A percentile compares a stretch with the other conserved stretches of the same genome.
These are phyloP conservation scores for Nycticebus coucang DNA, from an alignment of 2,113 vertebrate genomes.

Conservation along the genomic window DNA sequence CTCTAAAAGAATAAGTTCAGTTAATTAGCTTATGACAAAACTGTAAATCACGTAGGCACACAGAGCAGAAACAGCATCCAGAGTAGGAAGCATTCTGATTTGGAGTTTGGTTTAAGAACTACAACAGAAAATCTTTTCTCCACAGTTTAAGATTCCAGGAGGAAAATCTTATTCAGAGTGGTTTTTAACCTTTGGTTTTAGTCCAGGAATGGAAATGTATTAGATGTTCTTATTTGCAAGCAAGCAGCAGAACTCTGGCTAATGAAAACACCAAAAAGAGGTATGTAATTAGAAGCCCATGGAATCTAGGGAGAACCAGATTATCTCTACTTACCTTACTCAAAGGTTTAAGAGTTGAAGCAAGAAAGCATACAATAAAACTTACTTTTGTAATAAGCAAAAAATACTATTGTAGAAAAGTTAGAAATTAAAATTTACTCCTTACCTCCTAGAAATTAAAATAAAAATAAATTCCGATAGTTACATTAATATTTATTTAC, in stretches of 20 bases:
- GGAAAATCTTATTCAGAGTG: neutral
- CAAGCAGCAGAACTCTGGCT: neutral
- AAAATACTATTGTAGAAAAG: conserved; percentile 5
- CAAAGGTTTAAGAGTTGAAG: neutral
- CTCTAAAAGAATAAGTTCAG: neutral
- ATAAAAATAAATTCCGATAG: neutral
- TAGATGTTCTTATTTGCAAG: conserved; percentile 31
- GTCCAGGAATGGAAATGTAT: neutral
- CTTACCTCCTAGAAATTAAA: neutral
- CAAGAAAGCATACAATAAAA: neutral
- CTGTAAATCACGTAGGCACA: neutral
- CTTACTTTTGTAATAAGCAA: neutral
- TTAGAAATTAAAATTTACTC: neutral
- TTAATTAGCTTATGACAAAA: conserved; percentile 14
- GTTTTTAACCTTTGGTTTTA: conserved; percentile 43
- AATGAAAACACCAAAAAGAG: neutral
- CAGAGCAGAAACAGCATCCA: neutral
- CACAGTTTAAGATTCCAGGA: neutral
- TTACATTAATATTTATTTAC: conserved; percentile 18
- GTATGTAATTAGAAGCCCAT: neutral
- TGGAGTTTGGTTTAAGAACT: neutral
- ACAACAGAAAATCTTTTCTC: conserved; percentile 1
- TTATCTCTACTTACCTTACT: neutral
- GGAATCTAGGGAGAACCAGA: neutral
- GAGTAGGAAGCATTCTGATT: neutral